phyloP scores from a whole-genome alignment of 2,797 vertebrate genomes.

The Sus cebifrons region DNA sequence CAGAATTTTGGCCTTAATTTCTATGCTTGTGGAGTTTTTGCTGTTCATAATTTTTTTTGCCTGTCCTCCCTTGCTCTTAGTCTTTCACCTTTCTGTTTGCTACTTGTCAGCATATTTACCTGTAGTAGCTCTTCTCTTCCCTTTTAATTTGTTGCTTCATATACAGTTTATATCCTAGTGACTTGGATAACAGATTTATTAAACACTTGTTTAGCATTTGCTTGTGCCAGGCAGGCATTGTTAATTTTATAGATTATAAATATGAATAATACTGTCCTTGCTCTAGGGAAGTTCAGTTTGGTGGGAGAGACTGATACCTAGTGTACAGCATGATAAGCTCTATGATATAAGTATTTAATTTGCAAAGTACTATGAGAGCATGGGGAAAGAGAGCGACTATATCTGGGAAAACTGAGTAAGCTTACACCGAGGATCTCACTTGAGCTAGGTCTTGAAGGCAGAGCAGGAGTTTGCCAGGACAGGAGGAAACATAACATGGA shows the following conservation, averaged over 20 bases:
- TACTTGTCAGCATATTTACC: constrained; percentile 34
- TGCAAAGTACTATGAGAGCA: not conserved
- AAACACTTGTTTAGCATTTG: constrained; percentile 47
- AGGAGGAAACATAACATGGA: constrained; percentile 15
- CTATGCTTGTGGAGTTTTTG: constrained; percentile 37
- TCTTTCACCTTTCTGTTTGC: not conserved
- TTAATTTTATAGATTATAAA: constrained; percentile 34
- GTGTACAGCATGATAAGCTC: not conserved
- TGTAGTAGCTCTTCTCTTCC: not conserved
- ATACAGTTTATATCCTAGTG: not conserved
- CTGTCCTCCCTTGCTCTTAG: not conserved
- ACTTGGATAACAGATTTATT: constrained; percentile 39
- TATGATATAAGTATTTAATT: not conserved
- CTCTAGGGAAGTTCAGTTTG: constrained; percentile 17
- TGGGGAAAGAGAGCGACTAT: not conserved
- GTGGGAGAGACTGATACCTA: not conserved
- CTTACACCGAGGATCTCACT: not conserved
- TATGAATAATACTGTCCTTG: constrained; percentile 29
- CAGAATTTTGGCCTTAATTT: constrained; percentile 58
- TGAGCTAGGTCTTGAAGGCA: constrained; percentile 55
- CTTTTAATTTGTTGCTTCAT: constrained; percentile 56
- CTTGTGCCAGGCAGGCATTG: not conserved
- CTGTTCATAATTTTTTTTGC: not conserved
- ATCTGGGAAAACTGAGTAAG: not conserved
- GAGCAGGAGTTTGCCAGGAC: constrained; percentile 3